phyloP scores from a whole-genome alignment of 2,797 vertebrate genomes.

The Danio jaintianensis region DNA sequence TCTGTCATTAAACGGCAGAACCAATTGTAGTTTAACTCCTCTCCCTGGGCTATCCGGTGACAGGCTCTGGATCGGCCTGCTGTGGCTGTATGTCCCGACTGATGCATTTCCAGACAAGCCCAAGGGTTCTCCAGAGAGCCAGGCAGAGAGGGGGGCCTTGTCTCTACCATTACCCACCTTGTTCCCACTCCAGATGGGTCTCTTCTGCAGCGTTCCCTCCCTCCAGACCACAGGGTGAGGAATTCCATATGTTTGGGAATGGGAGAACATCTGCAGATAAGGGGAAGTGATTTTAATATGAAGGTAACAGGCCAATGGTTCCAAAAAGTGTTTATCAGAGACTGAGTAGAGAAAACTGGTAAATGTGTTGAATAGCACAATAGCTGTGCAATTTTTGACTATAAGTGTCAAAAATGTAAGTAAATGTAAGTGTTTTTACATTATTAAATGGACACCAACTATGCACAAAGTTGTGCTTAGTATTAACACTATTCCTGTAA shows the following conservation, averaged over 20 bases:
- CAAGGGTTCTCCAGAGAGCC: constrained; percentile 31
- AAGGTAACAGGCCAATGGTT: constrained; percentile 58
- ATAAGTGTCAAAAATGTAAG: too few species aligned
- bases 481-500: too few species aligned
- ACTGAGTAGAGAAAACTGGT: neutral
- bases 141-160: constrained; percentile 29
- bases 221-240: constrained; percentile 54
- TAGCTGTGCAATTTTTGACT: neutral
- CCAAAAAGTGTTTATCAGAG: constrained; percentile 60
- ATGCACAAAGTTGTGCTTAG: too few species aligned
- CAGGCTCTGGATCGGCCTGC: constrained; percentile 30
- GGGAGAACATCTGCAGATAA: constrained; percentile 67
- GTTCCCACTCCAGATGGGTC: constrained; percentile 57
- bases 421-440: too few species aligned
- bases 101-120: constrained; percentile 42
- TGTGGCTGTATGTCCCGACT: constrained; percentile 36
- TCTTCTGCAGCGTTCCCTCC: constrained; percentile 55
- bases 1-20: constrained; percentile 39
- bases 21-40: constrained; percentile 40
- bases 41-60: constrained; percentile 43
- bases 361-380: neutral
- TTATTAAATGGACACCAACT: too few species aligned
- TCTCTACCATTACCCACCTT: constrained; percentile 42
- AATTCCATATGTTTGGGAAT: constrained; percentile 67
- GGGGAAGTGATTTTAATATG: constrained; percentile 54